Evolutionary conservation across 2,113 vertebrate species (phyloP).

Genomic region (Pituophis catenifer): DNA sequence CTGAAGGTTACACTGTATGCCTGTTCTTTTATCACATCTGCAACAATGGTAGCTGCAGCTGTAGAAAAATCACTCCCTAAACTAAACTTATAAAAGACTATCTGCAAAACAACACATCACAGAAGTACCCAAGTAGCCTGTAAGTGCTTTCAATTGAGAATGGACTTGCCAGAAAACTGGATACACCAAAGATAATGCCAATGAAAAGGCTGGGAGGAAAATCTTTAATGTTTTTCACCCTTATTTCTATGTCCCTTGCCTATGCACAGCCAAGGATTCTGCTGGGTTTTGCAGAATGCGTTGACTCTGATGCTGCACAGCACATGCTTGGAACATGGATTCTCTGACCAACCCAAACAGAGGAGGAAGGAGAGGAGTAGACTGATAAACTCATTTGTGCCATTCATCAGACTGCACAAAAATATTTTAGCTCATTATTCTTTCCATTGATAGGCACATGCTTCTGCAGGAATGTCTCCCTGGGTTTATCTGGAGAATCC

Average conservation of each 20-base stretch:
- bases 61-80: not conserved
- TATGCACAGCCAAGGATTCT: not conserved
- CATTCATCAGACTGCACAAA: not conserved
- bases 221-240: not conserved
- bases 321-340: not conserved
- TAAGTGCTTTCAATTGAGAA: not conserved
- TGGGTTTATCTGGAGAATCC: too few species aligned
- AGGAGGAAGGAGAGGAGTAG: not conserved
- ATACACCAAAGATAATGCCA: not conserved
- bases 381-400: not conserved
- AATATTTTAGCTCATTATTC: not conserved
- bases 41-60: not conserved
- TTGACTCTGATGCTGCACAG: not conserved
- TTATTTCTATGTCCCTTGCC: not conserved
- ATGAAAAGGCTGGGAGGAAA: not conserved
- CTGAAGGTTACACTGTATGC: not conserved
- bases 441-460: not conserved
- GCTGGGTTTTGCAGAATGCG: not conserved
- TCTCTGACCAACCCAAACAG: not conserved
- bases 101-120: not conserved
- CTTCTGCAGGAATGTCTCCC: not conserved
- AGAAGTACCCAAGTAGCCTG: not conserved
- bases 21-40: not conserved
- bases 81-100: not conserved
- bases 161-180: not conserved